Conservation (phyloP, 37 sponge, comb jelly and placozoan species). For the Geodia barretti region DNA sequence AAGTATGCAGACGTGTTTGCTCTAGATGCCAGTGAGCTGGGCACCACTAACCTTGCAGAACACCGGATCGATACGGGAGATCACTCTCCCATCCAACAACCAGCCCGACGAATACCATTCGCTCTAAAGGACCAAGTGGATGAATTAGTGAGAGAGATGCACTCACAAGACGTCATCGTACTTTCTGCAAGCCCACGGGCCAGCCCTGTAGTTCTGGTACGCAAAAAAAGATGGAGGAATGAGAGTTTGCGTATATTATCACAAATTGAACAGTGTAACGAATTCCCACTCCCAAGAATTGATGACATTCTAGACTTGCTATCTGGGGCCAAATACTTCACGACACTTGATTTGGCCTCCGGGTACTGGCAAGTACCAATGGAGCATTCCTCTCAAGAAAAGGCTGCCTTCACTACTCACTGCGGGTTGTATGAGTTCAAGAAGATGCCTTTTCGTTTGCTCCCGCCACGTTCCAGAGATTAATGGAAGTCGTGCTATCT, state of each 20-base stretch:
- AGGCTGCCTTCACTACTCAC: conserved; percentile 71
- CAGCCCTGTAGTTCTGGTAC: conserved; percentile 55
- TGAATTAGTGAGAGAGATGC: conserved; percentile 41
- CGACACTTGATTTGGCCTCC: conserved; percentile 64
- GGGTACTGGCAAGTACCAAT: conserved; percentile 71
- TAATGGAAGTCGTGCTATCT: conserved; percentile 53
- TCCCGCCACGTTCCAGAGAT: conserved; percentile 60
- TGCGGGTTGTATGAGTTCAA: conserved; percentile 61
- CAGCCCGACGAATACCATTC: conserved; percentile 34
- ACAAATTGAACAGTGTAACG: conserved; percentile 50
- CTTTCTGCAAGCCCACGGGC: conserved; percentile 67
- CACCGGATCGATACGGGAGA: conserved; percentile 56
- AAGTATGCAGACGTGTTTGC: conserved; percentile 41
- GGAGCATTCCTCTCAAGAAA: conserved; percentile 35
- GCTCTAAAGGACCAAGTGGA: conserved; percentile 30
- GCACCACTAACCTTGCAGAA: conserved; percentile 4
- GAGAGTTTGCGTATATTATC: conserved; percentile 66
- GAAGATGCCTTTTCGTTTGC: conserved; percentile 77
- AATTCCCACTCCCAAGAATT: conserved; percentile 65
- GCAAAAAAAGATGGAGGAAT: conserved; percentile 47
- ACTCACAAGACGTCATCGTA: conserved; percentile 34
- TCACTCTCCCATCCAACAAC: conserved; percentile 51
- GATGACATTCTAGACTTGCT: conserved; percentile 48
- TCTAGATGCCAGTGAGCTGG: conserved; percentile 33
- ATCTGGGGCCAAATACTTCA: conserved; percentile 29